Evolutionary conservation across 2,888 invertebrate species (phyloP).

Genomic region (Conistra vaccinii): DNA sequence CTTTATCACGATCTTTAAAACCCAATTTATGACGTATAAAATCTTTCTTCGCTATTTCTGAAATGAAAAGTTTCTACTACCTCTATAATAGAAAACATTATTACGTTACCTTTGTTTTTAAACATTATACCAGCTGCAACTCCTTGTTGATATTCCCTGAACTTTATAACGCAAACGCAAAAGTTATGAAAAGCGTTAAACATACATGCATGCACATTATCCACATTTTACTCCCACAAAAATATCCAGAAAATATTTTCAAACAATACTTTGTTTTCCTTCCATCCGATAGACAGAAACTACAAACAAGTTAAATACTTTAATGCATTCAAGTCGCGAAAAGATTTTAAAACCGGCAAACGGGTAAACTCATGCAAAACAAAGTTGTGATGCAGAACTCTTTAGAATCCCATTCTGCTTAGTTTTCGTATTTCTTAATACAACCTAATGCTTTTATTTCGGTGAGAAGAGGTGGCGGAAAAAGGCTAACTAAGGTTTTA

Average conservation of each 20-base stretch:
- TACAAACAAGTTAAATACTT: conserved; percentile 76
- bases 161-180: not conserved
- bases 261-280: conserved; percentile 47
- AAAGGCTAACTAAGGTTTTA: not conserved
- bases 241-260: conserved; percentile 25
- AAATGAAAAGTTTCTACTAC: conserved; percentile 4
- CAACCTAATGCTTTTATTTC: conserved; percentile 79
- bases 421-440: conserved; percentile 90
- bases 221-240: conserved; percentile 19
- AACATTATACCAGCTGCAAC: not conserved
- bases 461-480: conserved; percentile 71
- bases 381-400: conserved; percentile 87
- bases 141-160: not conserved
- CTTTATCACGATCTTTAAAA: conserved; percentile 22
- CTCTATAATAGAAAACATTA: not conserved
- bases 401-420: conserved; percentile 88
- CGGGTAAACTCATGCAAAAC: conserved; percentile 85
- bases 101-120: not conserved
- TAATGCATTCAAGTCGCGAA: conserved; percentile 77
- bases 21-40: conserved; percentile 14
- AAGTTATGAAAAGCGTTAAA: conserved; percentile 8
- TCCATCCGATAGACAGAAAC: conserved; percentile 54
- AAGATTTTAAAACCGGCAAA: conserved; percentile 83
- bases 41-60: conserved; percentile 16
- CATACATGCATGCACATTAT: conserved; percentile 19